These are phyloP conservation scores for Venturia canescens DNA, from an alignment of 1,140 invertebrate species.

Conservation along the genomic window DNA sequence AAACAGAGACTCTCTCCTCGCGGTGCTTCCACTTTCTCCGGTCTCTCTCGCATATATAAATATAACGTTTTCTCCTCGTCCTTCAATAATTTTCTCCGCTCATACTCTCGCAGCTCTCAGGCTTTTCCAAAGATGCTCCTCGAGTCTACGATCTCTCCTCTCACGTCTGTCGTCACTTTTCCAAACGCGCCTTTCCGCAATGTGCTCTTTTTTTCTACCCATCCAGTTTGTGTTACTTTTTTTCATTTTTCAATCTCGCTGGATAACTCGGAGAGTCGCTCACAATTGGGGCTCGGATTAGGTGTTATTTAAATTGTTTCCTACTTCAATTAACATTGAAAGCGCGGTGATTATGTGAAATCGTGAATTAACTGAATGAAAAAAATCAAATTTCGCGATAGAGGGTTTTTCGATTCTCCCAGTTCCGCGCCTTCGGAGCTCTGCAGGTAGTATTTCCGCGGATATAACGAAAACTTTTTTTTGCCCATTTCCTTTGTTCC, in stretches of 20 bases:
- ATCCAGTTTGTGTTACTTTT: neutral
- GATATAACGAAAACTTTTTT: too few relatives aligned
- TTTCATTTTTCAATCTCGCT: neutral
- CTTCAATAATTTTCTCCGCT: constrained; percentile 45
- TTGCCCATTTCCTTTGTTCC: too few relatives aligned
- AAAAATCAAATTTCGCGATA: too few relatives aligned
- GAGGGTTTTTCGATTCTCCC: too few relatives aligned
- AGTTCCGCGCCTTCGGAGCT: too few relatives aligned
- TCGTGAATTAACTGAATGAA: too few relatives aligned
- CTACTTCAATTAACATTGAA: too few relatives aligned
- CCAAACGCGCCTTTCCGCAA: neutral
- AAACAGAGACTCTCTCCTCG: constrained; percentile 43
- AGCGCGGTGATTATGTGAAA: too few relatives aligned
- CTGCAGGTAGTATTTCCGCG: too few relatives aligned
- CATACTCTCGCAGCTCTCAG: constrained; percentile 6
- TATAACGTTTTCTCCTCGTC: constrained; percentile 31
- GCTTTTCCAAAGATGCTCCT: constrained; percentile 34
- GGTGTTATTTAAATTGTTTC: too few relatives aligned
- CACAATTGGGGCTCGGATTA: too few relatives aligned
- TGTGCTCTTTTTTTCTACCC: neutral
- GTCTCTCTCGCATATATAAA: constrained; percentile 7
- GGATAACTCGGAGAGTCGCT: neutral
- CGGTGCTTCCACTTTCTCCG: constrained; percentile 10
- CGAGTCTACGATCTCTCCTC: constrained; percentile 23
- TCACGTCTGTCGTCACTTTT: constrained; percentile 19